Conservation (phyloP, 2,113 vertebrate species). For the Hippocampus comes region DNA sequence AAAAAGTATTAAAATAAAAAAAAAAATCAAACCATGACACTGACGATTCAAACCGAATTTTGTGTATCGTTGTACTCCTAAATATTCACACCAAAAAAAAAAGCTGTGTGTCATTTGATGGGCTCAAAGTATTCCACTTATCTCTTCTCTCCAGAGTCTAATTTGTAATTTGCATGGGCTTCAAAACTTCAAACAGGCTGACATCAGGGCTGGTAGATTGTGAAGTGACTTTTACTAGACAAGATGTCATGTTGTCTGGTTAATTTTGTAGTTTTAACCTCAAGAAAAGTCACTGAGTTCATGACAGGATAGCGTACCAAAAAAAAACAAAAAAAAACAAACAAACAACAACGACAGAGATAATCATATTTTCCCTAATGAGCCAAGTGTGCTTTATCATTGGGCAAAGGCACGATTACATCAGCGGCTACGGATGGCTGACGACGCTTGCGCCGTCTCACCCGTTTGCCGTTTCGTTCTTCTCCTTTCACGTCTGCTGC, state of each 20-base stretch:
- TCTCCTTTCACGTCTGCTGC: background rate
- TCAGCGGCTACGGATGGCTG: background rate
- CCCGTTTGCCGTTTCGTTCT: background rate
- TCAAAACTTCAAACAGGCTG: background rate
- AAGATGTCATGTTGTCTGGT: background rate
- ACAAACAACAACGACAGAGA: background rate
- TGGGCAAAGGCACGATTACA: background rate
- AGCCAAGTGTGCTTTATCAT: background rate
- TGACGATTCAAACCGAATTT: background rate
- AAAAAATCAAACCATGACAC: background rate
- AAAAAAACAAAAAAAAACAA: no score
- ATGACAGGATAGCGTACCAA: background rate
- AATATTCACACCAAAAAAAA: conserved; percentile 16
- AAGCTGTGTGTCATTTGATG: conserved; percentile 32
- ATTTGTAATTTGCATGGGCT: conserved; percentile 28
- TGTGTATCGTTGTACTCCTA: no score
- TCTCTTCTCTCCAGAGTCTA: conserved; percentile 28
- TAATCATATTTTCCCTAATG: background rate
- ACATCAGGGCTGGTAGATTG: conserved; percentile 6
- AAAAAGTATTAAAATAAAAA: no score
- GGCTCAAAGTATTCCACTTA: conserved; percentile 5
- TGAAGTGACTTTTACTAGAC: background rate
- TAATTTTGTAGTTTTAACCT: background rate
- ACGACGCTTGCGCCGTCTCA: background rate
- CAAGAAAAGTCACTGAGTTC: background rate